Conservation (phyloP, 1,140 invertebrate genomes). For the Amphibalanus amphitrite region DNA sequence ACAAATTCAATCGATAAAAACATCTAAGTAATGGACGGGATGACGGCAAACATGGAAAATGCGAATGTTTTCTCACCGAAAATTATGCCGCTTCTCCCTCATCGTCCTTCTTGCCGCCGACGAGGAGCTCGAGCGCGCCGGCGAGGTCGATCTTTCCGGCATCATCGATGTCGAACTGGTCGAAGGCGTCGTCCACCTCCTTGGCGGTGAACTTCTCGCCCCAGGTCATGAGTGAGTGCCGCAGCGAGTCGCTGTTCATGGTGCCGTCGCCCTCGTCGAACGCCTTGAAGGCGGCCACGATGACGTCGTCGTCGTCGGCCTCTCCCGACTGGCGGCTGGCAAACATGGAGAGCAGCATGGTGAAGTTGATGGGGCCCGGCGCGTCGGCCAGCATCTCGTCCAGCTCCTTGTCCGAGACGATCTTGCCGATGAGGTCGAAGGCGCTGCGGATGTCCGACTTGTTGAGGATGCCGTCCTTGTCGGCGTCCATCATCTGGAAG, state of each 20-base stretch:
- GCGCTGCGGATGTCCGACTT: constrained; percentile 88
- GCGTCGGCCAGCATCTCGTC: constrained; percentile 81
- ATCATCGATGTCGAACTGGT: constrained; percentile 86
- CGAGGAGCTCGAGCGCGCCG: constrained; percentile 69
- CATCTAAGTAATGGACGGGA: no score
- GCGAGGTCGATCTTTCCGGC: constrained; percentile 81
- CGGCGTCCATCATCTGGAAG: constrained; percentile 95
- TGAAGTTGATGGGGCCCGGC: constrained; percentile 86
- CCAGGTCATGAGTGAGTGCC: constrained; percentile 84
- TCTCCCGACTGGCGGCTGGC: constrained; percentile 35
- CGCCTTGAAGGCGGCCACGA: constrained; percentile 65
- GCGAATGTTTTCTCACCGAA: neutral
- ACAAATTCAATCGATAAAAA: no score
- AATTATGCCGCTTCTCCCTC: constrained; percentile 30
- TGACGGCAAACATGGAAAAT: no score
- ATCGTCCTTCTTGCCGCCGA: constrained; percentile 57
- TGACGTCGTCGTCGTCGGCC: constrained; percentile 32
- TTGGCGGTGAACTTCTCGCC: constrained; percentile 87
- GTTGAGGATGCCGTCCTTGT: constrained; percentile 94
- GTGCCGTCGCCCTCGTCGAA: constrained; percentile 78
- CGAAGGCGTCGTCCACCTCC: constrained; percentile 86
- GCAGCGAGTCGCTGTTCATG: constrained; percentile 49
- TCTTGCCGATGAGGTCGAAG: constrained; percentile 81
- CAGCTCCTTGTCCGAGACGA: constrained; percentile 73
- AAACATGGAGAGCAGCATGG: constrained; percentile 79